Percentiles rank a stretch among this genome's conserved stretches.
Conservation (phyloP, 2,888 invertebrate species). For the Agriopis leucophaearia region DNA sequence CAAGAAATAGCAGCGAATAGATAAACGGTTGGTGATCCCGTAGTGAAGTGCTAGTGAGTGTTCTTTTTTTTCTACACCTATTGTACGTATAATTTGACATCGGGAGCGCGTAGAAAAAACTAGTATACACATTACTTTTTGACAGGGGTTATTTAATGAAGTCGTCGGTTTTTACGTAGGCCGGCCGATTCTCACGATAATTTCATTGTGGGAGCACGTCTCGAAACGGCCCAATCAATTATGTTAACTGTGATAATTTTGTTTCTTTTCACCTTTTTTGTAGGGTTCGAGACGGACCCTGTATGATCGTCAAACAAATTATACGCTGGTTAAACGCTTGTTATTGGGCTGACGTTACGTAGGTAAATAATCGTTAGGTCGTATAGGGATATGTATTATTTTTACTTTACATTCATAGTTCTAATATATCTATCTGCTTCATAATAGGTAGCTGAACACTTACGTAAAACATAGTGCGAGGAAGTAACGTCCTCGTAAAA, state of each 20-base stretch:
- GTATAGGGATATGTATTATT: not conserved
- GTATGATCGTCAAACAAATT: slow-evolving; percentile 77
- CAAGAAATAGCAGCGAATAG: slow-evolving; percentile 45
- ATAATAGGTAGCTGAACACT: not conserved
- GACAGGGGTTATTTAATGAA: slow-evolving; percentile 86
- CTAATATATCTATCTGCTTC: not conserved
- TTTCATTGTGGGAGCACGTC: slow-evolving; percentile 80
- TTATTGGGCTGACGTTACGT: slow-evolving; percentile 60
- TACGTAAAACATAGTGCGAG: not conserved
- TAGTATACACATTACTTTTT: slow-evolving; percentile 84
- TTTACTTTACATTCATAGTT: not conserved
- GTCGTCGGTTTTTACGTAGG: slow-evolving; percentile 72
- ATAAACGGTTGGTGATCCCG: slow-evolving; percentile 73
- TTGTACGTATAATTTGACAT: slow-evolving; percentile 85
- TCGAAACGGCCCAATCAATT: slow-evolving; percentile 82
- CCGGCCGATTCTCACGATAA: slow-evolving; percentile 75
- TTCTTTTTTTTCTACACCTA: slow-evolving; percentile 85
- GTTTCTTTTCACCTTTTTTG: slow-evolving; percentile 54
- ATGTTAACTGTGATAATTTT: slow-evolving; percentile 84
- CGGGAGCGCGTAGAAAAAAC: slow-evolving; percentile 81
- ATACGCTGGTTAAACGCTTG: slow-evolving; percentile 76
- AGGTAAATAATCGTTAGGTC: slow-evolving; percentile 37
- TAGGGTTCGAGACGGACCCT: slow-evolving; percentile 56
- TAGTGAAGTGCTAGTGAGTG: slow-evolving; percentile 58
- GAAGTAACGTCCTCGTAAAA: no score